Evolutionary conservation across 2,888 invertebrate genomes (phyloP), one percentile per base, ranked within the genome.

Genomic region (Hoplodrina ambigua): DNA sequence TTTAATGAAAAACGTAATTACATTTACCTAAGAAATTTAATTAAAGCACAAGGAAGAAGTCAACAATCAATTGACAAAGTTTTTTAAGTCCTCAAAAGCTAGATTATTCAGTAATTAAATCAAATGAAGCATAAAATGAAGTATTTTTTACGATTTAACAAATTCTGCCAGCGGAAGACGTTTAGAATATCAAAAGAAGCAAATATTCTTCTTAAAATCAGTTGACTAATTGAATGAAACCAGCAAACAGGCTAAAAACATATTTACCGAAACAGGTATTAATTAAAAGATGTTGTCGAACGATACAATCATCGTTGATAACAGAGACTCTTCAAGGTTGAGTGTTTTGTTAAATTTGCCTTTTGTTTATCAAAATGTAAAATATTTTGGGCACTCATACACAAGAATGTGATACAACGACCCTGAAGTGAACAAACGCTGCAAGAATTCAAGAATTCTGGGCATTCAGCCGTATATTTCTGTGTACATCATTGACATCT

Each of bases 401-500:
- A 64, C 49, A 61, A 60, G 67, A 67, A 67, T 64, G 69, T 75
- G 59, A 70, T 69, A 69, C 65, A 70, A 57, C 52, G 74, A 75
- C 75, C 74, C 65, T 69, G 75, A 56, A 17, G 67, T 70, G 54
- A 78, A 69, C 71, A 74, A 25, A 73, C 69, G 59, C 61, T 53
- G 19, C 62, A 73, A 69, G 72, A 82, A 81, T 85, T 76, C 76
- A 71, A 70, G 70, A 81, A 83, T 84, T 75, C 75, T 64, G 64
- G 69, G 71, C 69, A 82, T 81, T 69, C 67, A 79, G 58, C 52
- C 50, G 70, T 72, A 62, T 84, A 86, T 85, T 83, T 86, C 60
- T 65, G 82, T 79, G 49, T 75, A 81, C 70, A 78, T 73, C 70
- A 73, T 78, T 81, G 78, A 78, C 76, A 78, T 80, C 79, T 78